These are phyloP conservation scores for Charanyca ferruginea DNA, from an alignment of 2,888 invertebrate genomes.

Conservation along the genomic window DNA sequence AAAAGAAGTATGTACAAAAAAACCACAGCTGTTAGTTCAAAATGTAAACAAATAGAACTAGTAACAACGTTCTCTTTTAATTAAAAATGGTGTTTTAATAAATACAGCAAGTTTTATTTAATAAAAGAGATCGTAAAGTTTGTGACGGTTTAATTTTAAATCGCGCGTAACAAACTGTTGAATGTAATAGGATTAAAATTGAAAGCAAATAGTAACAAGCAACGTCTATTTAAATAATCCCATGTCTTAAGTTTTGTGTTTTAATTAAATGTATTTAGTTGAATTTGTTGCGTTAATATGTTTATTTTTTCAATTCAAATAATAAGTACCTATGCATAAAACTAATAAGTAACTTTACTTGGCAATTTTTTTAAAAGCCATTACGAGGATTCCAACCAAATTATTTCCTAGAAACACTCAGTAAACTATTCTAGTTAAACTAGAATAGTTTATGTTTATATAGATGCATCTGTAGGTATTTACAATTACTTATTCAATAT, in stretches of 20 bases:
- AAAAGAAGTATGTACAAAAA: too few relatives aligned
- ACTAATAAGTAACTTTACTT: too few relatives aligned
- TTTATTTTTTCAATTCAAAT: too few relatives aligned
- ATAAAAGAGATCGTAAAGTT: background rate
- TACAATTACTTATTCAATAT: slow-evolving; percentile 6
- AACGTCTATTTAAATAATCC: background rate
- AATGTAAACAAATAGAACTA: background rate
- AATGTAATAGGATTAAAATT: slow-evolving; percentile 6
- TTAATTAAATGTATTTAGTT: slow-evolving; percentile 22
- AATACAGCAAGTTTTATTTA: background rate
- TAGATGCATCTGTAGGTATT: slow-evolving; percentile 5
- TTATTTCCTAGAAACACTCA: background rate
- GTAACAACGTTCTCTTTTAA: background rate
- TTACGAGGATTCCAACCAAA: too few relatives aligned
- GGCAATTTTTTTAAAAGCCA: too few relatives aligned
- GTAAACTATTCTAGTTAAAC: slow-evolving; percentile 2
- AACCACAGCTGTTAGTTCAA: background rate
- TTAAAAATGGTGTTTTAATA: background rate
- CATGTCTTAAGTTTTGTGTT: slow-evolving; percentile 17
- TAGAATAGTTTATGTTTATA: too few relatives aligned
- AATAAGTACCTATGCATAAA: too few relatives aligned
- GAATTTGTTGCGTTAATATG: background rate
- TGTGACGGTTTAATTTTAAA: background rate
- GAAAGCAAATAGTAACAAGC: slow-evolving; percentile 19
- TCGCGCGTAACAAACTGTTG: slow-evolving; percentile 7